These are phyloP conservation scores for Eulemur coronatus DNA, from an alignment of 2,797 vertebrate genomes.

Conservation along the genomic window DNA sequence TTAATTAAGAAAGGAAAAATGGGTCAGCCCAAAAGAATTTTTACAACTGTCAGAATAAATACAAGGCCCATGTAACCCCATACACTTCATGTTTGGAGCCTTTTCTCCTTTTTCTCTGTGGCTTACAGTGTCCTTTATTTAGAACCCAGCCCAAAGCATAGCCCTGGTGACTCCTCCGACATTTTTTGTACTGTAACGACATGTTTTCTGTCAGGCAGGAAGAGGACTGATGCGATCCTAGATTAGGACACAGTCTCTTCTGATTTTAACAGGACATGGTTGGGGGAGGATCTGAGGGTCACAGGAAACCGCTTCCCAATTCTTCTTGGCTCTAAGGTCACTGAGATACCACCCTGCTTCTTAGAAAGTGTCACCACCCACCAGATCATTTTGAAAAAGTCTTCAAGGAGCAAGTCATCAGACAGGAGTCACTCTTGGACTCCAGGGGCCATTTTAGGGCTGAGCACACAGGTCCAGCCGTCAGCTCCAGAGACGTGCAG, in stretches of 20 bases:
- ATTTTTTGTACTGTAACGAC: background rate
- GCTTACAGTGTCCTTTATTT: conserved; percentile 64
- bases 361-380: conserved; percentile 28
- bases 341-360: conserved; percentile 14
- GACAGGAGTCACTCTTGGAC: background rate
- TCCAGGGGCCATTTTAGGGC: background rate
- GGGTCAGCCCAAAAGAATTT: conserved; percentile 75
- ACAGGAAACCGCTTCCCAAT: background rate
- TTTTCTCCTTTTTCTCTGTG: background rate
- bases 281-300: background rate
- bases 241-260: background rate
- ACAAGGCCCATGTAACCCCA: conserved; percentile 27
- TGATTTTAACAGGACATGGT: background rate
- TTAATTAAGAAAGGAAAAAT: conserved; percentile 75
- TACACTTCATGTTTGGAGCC: conserved; percentile 60
- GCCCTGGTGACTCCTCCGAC: background rate
- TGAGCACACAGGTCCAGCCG: background rate
- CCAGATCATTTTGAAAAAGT: background rate
- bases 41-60: conserved; percentile 71
- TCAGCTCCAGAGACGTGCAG: background rate
- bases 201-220: background rate
- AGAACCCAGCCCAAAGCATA: conserved; percentile 33
- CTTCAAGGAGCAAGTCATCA: conserved; percentile 1
- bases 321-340: conserved; percentile 9
- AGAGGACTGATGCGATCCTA: background rate